phyloP scores from a whole-genome alignment of 2,113 vertebrate species.

The Enhydra lutris region DNA sequence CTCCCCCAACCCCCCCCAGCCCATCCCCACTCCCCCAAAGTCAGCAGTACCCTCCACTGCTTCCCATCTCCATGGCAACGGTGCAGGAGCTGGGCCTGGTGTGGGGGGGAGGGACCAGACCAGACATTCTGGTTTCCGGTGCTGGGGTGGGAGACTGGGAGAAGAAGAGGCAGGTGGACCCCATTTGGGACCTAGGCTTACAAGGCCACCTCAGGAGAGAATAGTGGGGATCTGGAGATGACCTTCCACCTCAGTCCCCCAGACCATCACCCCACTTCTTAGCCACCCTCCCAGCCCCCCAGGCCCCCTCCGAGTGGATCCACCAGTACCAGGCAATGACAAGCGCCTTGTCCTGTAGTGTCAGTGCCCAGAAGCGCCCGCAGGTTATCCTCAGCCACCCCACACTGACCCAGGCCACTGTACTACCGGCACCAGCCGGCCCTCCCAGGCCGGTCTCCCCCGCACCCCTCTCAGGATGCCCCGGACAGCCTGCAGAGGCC shows the following conservation, averaged over 20 bases:
- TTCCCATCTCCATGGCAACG: conserved; percentile 78
- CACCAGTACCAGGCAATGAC: background rate
- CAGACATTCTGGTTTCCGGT: conserved; percentile 73
- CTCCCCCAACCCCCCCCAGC: conserved; percentile 56
- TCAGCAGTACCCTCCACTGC: conserved; percentile 74
- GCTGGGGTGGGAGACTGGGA: conserved; percentile 49
- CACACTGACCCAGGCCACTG: background rate
- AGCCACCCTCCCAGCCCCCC: background rate
- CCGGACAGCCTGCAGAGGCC: background rate
- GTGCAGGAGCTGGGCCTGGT: conserved; percentile 73
- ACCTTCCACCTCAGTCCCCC: background rate
- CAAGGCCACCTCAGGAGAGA: background rate
- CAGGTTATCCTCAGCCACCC: background rate
- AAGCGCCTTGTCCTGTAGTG: background rate
- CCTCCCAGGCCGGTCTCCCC: background rate
- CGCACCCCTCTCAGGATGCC: background rate
- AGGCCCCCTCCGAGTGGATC: background rate
- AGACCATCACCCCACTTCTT: background rate
- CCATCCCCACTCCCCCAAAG: conserved; percentile 77
- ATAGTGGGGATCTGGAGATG: background rate
- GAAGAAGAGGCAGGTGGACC: background rate
- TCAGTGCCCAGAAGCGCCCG: background rate
- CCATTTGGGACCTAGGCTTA: background rate
- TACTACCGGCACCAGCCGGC: background rate
- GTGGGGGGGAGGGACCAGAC: conserved; percentile 72